Evolutionary conservation across 2,888 invertebrate species (phyloP).

Genomic region (Cinara cedri): DNA sequence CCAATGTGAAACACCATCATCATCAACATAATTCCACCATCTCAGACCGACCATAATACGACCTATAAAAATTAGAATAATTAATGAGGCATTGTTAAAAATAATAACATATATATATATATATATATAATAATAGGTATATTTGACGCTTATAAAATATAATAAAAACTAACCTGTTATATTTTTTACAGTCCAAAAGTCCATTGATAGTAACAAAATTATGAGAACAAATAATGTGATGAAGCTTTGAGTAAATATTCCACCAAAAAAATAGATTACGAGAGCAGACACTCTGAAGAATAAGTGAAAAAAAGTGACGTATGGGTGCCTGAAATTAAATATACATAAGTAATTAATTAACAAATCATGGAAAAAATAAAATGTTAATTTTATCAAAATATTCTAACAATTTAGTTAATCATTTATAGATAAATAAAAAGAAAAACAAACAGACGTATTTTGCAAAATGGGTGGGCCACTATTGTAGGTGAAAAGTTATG

Average conservation of each 20-base stretch:
- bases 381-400: constrained; percentile 60
- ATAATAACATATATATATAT: no score
- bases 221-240: constrained; percentile 95
- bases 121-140: not conserved
- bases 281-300: constrained; percentile 85
- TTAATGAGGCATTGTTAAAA: not conserved
- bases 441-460: not conserved
- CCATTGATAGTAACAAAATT: constrained; percentile 88
- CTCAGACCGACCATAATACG: constrained; percentile 91
- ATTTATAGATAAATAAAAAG: constrained; percentile 38
- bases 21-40: constrained; percentile 99
- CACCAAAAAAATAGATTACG: constrained; percentile 86
- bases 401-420: constrained; percentile 53
- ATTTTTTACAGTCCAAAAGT: constrained; percentile 99
- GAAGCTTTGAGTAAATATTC: constrained; percentile 88
- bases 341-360: constrained; percentile 5
- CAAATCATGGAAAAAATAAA: not conserved
- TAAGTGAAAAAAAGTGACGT: constrained; percentile 90
- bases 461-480: no score
- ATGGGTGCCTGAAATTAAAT: constrained; percentile 77
- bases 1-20: constrained; percentile 97
- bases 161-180: constrained; percentile 70
- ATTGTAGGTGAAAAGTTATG: no score
- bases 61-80: constrained; percentile 66
- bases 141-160: not conserved